Base-by-base conservation (phyloP, 2,113 vertebrate genomes). In the Malurus cyaneus region DNA sequence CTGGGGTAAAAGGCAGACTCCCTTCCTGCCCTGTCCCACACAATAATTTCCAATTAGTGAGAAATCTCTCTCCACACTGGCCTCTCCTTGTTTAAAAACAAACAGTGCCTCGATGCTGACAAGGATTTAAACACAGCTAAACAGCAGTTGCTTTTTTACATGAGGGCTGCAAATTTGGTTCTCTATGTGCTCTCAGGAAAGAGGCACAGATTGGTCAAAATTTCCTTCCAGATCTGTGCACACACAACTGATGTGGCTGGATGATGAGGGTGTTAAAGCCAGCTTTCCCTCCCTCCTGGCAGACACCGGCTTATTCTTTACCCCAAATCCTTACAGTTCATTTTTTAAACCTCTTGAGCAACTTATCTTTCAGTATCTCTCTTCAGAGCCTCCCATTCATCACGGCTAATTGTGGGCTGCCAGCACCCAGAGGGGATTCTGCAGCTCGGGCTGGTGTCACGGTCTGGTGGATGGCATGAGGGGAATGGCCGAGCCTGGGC, bases 381-480 rank as follows among this genome's bases (percentile, higher is more conserved):
- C 80, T 95, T 80, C 52, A 80, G 80, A 94, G 86, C 34, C 80
- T 47, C 69, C 74, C 92, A 86, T 89, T 62, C 73, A 91, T 92
- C 94, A 92, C 0, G 2, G 88, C 41, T 93, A 49, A 88, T 74
- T 88, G 89, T 61, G 44, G 73, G 57, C 81, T 96, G 91, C 96
- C 92, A 97, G 47, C 73, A 92, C 77, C 70, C 80, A 57, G 91
- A 67, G 72, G 76, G 65, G 86, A 36, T 86, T 90, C 59, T 78
- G 60, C 88, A 86, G 88, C 76, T 76, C 26, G 29, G 66, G 86
- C 64, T 84, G 57, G 52, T 89, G 94, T 91, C 46, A 93, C 56
- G 88, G 83, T 95, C 89, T 95, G 94, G 57, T 86, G 94, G 91
- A 92, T 92, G 95, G 94, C 86, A 91, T 88, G 80, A 92, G 60